Evolutionary conservation across 2,113 vertebrate species (phyloP), one percentile per base, ranked within the genome.

Genomic region (Cromileptes altivelis): DNA sequence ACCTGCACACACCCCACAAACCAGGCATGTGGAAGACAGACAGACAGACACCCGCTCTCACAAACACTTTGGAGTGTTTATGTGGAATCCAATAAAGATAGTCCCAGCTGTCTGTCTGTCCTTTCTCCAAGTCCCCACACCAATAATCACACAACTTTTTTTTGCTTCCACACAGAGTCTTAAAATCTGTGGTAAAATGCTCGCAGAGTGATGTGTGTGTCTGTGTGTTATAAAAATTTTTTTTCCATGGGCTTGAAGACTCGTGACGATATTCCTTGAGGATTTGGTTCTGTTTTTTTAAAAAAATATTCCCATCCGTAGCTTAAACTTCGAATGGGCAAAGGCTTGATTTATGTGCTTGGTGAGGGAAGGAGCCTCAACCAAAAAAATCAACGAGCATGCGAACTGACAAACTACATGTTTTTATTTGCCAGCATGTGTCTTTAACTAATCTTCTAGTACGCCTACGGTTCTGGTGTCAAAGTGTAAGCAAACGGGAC

Each of bases 71-170:
- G 60, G 80, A 73, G 75, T 74, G 75, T 91, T 89, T 85, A 88
- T 87, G 73, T 84, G 86, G 55, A 88, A 88, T 80, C 81, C 81
- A 87, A 69, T 91, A 88, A 92, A 92, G 70, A 84, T 21, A 15
- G 58, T 57, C 25, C 64, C 89, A 92, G 91, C 86, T 90, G 88
- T 89, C 84, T 52, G 56, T 83, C 72, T 77, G 47, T 83, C 79
- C 69, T 69, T 47, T 61, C 67, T 81, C 25, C 8, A 60, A 33
- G 42, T n/a, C 55, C 63, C 81, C 74, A 72, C n/a, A 49, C 47
- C 67, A 69, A 71, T 80, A 88, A 84, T 60, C 75, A 57, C 60
- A 75, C 56, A 83, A 60, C 25, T 71, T 18, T 65, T 56, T 63
- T 61, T 70, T 76, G 33, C 58, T 53, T 70, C 53, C 58, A 47